Evolutionary conservation across 2,797 vertebrate genomes (phyloP), one percentile per base, ranked within the genome.

Genomic region (Eidolon dupreanum): DNA sequence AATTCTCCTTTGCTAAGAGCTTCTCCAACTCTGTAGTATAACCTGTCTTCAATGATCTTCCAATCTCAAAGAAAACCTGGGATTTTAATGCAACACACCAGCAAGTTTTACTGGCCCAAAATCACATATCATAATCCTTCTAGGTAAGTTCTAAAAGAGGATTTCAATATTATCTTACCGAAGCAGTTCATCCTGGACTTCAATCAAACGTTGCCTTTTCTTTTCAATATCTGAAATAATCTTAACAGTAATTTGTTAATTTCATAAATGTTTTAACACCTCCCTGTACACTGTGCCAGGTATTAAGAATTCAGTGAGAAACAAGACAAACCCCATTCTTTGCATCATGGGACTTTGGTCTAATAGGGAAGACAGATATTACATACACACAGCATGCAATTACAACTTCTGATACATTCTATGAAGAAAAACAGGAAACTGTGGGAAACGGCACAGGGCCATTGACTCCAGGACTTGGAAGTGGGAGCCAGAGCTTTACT

Each of bases 171-270:
- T 24, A 65, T 86, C 98, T 96, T 98, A 99, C 99, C 96, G 36
- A 88, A 98, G 98, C 17, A 98, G 92, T 94, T 99, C 98, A 78
- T 98, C 98, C 96, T 98, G 98, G 96, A 98, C 96, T 88, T 99
- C 98, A 77, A 99, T 43, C 89, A 99, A 97, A 85, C 8, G 98
- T 86, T 94, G 96, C 79, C 97, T 98, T 97, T 98, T 99, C 97
- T 96, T 98, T 79, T 98, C 98, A 15, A 98, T 98, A 78, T 97
- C 82, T 96, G 95, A 66, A 94, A 95, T 96, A 82, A 98, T 95
- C 98, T 98, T 26, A 68, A 81, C 26, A 96, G 86, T 33, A 38
- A 88, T 71, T 43, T 11, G 22, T 66, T 79, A 20, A n/a, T 43
- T 73, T 63, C 11, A 31, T 22, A 74, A 78, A 41, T 38, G 2